Percentiles rank a stretch among this genome's conserved stretches.
Evolutionary conservation across 2,888 invertebrate species (phyloP).

Genomic region (Lithophane socia): DNA sequence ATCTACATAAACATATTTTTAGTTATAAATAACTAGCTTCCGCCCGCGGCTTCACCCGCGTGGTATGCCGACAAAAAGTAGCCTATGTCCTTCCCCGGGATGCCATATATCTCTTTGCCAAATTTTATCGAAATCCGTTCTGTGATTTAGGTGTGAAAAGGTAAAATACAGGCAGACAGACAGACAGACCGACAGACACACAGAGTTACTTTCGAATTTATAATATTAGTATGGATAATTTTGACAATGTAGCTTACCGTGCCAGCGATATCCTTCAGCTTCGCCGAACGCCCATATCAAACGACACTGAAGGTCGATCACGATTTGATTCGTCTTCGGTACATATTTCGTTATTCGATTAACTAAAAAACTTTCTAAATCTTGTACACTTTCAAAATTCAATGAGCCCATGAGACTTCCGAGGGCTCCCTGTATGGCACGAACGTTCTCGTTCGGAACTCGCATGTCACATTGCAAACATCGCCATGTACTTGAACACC

Average conservation of each 20-base stretch:
- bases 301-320: conserved; percentile 91
- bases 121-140: too few relatives aligned
- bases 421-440: conserved; percentile 87
- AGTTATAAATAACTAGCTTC: too few relatives aligned
- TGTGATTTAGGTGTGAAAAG: too few relatives aligned
- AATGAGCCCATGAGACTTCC: conserved; percentile 89
- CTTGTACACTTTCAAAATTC: conserved; percentile 86
- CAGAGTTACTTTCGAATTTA: too few relatives aligned
- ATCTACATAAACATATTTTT: not conserved
- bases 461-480: conserved; percentile 89
- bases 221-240: not conserved
- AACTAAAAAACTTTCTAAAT: conserved; percentile 90
- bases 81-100: too few relatives aligned
- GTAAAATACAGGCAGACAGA: too few relatives aligned
- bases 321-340: conserved; percentile 91
- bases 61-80: too few relatives aligned
- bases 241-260: conserved; percentile 84
- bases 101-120: too few relatives aligned
- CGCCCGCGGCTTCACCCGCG: too few relatives aligned
- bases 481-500: conserved; percentile 89
- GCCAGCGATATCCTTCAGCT: conserved; percentile 88
- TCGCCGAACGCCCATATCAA: conserved; percentile 92
- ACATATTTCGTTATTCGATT: conserved; percentile 89
- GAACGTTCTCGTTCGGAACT: conserved; percentile 88
- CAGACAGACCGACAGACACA: too few relatives aligned